These are phyloP conservation scores for Lophura nycthemera DNA, from an alignment of 2,113 vertebrate species.

Conservation along the genomic window DNA sequence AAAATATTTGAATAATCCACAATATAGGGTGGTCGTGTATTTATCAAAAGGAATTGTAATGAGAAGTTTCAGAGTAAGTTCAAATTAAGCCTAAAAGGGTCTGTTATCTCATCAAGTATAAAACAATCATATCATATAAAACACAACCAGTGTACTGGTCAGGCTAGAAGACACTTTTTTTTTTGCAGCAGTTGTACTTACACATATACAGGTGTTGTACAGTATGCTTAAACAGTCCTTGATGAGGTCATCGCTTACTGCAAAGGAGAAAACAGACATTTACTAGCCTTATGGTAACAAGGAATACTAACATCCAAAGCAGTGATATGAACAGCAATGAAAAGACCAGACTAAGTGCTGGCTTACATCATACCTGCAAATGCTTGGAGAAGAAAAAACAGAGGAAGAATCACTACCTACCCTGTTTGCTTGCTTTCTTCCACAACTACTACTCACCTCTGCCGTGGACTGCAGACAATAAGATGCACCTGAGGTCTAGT, in stretches of 20 bases:
- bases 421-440: neutral
- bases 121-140: neutral
- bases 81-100: neutral
- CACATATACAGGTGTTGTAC: conserved; percentile 96
- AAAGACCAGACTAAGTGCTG: neutral
- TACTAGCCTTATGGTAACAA: neutral
- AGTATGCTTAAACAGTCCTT: conserved; percentile 96
- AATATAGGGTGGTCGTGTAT: neutral
- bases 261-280: conserved; percentile 52
- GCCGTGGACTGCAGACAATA: neutral
- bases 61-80: neutral
- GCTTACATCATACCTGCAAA: neutral
- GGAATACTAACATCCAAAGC: neutral
- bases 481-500: neutral
- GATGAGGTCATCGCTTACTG: conserved; percentile 94
- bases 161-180: neutral
- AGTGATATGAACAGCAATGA: neutral
- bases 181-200: conserved; percentile 76
- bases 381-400: neutral
- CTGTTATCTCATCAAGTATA: neutral
- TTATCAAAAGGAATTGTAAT: neutral
- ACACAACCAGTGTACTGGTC: neutral
- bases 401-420: neutral
- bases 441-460: neutral
- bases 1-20: neutral